Percentiles rank a stretch among this genome's conserved stretches.
These are phyloP conservation scores for Leptopterna dolabrata DNA, from an alignment of 2,888 invertebrate genomes.

Conservation along the genomic window DNA sequence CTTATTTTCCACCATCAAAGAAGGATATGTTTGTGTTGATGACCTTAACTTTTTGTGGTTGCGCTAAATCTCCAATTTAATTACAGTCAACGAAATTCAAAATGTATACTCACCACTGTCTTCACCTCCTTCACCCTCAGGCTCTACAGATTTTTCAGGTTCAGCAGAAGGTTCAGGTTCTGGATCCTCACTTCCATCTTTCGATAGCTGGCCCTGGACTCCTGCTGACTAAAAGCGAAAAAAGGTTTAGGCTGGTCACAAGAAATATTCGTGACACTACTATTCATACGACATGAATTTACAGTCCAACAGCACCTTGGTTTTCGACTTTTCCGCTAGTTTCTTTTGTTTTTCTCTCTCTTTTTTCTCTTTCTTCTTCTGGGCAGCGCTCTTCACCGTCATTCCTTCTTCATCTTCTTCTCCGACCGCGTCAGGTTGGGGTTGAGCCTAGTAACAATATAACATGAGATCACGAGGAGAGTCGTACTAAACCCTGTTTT, in stretches of 20 bases:
- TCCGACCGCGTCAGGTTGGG: conserved; percentile 66
- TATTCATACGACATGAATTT: too few species aligned
- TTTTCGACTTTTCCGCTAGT: conserved; percentile 73
- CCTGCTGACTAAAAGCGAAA: not conserved
- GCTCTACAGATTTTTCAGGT: conserved; percentile 55
- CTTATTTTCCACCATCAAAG: too few species aligned
- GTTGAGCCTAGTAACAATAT: not conserved
- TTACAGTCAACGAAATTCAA: too few species aligned
- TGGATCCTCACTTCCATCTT: conserved; percentile 35
- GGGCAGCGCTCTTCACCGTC: conserved; percentile 83
- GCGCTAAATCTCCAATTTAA: too few species aligned
- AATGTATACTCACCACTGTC: conserved; percentile 67
- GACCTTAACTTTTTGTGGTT: too few species aligned
- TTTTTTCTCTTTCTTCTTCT: conserved; percentile 91
- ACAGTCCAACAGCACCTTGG: not conserved
- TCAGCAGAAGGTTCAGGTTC: conserved; percentile 29
- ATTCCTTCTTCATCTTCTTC: conserved; percentile 71
- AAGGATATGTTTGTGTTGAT: too few species aligned
- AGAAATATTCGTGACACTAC: too few species aligned
- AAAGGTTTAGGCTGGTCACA: too few species aligned
- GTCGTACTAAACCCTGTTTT: too few species aligned
- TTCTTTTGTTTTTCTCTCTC: conserved; percentile 83
- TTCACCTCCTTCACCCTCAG: conserved; percentile 69
- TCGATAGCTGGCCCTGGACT: not conserved
- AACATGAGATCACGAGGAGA: too few species aligned